Evolutionary conservation across 2,888 invertebrate genomes (phyloP).

Genomic region (Agrochola lota): DNA sequence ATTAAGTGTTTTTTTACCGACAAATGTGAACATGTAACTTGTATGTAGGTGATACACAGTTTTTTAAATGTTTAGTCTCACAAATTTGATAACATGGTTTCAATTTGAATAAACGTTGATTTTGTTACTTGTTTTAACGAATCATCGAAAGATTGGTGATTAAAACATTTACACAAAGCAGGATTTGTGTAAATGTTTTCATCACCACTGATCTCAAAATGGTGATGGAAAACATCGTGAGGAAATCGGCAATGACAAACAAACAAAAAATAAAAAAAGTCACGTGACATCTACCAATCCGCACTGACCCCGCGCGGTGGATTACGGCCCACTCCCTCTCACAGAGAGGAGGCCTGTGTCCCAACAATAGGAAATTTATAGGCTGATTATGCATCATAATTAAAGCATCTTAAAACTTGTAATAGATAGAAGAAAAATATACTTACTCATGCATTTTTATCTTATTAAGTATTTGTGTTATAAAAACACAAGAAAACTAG

Average conservation of each 20-base stretch:
- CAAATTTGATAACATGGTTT: not conserved
- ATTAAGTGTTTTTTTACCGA: slow-evolving; percentile 15
- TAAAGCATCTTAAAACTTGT: not conserved
- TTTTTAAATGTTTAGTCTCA: not conserved
- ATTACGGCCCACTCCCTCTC: not conserved
- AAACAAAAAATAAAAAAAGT: not conserved
- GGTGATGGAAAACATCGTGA: too few relatives aligned
- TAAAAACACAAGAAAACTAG: not conserved
- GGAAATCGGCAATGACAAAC: not conserved
- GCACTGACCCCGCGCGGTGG: not conserved
- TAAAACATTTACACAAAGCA: too few relatives aligned
- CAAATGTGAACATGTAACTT: not conserved
- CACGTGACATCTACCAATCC: not conserved
- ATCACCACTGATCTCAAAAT: not conserved
- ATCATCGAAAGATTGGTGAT: too few relatives aligned
- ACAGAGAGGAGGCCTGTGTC: not conserved
- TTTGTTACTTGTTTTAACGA: not conserved
- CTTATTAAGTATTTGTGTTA: not conserved
- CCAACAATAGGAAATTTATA: not conserved
- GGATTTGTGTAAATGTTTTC: not conserved
- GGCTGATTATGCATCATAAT: not conserved
- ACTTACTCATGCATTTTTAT: too few relatives aligned
- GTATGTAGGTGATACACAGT: not conserved
- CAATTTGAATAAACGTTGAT: not conserved
- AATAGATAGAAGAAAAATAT: not conserved